A percentile compares a stretch with the other conserved stretches of the same genome.
Evolutionary conservation across 2,888 invertebrate genomes (phyloP).

Genomic region (Morinoia aosen): DNA sequence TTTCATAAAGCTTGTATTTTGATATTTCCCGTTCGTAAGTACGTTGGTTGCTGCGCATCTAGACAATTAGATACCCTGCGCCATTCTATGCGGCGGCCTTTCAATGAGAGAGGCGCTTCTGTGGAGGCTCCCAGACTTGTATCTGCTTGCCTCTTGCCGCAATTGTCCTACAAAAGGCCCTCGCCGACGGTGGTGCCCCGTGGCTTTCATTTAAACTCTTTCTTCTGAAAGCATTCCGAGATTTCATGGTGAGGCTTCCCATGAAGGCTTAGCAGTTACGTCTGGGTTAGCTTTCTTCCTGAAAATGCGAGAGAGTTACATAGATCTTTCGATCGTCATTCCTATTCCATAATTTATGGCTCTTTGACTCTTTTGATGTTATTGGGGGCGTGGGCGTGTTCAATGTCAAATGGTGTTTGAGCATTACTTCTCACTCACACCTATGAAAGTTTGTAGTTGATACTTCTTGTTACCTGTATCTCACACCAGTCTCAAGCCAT

Average conservation of each 20-base stretch:
- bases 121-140: not conserved
- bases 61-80: not conserved
- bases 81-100: not conserved
- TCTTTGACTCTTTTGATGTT: not conserved
- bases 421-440: not conserved
- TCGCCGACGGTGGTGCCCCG: not conserved
- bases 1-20: not conserved
- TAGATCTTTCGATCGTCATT: not conserved
- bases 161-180: not conserved
- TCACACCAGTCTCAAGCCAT: not conserved
- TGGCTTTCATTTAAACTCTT: slow-evolving; percentile 8
- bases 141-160: not conserved
- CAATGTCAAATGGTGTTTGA: not conserved
- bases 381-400: not conserved
- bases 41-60: not conserved
- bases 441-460: not conserved
- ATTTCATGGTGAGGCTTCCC: slow-evolving; percentile 13
- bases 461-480: not conserved
- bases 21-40: not conserved
- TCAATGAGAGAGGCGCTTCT: not conserved
- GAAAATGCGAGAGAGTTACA: not conserved
- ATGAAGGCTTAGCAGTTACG: not conserved
- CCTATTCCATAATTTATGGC: not conserved
- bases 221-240: slow-evolving; percentile 16
- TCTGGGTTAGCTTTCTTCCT: not conserved